These are phyloP conservation scores for Oxycera nigricornis DNA, from an alignment of 2,888 invertebrate genomes.

Conservation along the genomic window DNA sequence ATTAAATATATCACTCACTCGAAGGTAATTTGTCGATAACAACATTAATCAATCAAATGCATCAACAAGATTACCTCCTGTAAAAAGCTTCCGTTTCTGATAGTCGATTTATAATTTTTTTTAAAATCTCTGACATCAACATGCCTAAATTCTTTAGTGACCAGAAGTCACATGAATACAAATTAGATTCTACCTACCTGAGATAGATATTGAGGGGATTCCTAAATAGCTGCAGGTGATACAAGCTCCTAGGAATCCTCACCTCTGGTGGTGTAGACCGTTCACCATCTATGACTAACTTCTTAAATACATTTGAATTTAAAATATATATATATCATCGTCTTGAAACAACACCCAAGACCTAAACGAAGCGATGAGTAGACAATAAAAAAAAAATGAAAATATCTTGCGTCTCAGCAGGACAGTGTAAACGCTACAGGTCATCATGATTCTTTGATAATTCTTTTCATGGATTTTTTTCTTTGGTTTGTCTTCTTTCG, in stretches of 20 bases:
- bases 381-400: background rate
- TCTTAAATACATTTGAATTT: constrained; percentile 30
- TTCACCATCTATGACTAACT: constrained; percentile 6
- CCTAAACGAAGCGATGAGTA: background rate
- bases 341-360: background rate
- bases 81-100: too few species aligned
- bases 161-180: constrained; percentile 29
- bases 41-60: too few species aligned
- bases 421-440: background rate
- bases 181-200: background rate
- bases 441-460: constrained; percentile 1
- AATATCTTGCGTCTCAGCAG: background rate
- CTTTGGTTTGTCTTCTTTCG: background rate
- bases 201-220: constrained; percentile 11
- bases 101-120: too few species aligned
- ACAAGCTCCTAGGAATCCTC: constrained; percentile 26
- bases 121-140: too few species aligned
- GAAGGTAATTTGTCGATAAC: too few species aligned
- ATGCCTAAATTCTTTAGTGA: background rate
- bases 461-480: background rate
- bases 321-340: constrained; percentile 15
- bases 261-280: constrained; percentile 23
- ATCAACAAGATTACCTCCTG: too few species aligned
- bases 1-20: too few species aligned
- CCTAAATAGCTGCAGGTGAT: constrained; percentile 30